These are phyloP conservation scores for Octopus bimaculoides DNA, from an alignment of 1,140 invertebrate species.

Conservation along the genomic window DNA sequence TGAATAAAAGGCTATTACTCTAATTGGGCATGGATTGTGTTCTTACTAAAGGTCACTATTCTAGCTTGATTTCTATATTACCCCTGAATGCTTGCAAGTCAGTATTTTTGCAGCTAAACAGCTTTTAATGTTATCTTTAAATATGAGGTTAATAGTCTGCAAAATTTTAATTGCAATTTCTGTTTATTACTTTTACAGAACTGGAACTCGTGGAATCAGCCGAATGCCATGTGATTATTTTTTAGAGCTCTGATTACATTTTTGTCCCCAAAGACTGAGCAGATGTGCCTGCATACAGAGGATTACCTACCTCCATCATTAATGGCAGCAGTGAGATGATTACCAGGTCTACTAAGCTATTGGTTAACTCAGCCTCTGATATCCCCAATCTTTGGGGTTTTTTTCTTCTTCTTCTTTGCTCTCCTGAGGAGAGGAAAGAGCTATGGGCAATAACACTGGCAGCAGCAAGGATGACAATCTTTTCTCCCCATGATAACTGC, in stretches of 20 bases:
- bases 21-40: background rate
- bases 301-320: background rate
- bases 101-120: too few species aligned
- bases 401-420: constrained; percentile 9
- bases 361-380: background rate
- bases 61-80: too few species aligned
- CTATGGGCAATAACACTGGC: background rate
- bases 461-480: background rate
- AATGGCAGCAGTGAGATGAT: constrained; percentile 7
- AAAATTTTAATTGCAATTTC: background rate
- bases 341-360: background rate
- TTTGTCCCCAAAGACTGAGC: constrained; percentile 18
- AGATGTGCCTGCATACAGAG: constrained; percentile 17
- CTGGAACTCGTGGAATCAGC: constrained; percentile 33
- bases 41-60: background rate
- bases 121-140: too few species aligned
- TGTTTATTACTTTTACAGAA: constrained; percentile 17
- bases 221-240: constrained; percentile 28
- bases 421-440: background rate
- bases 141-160: too few species aligned
- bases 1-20: constrained; percentile 6
- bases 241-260: constrained; percentile 13
- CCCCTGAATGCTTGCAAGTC: too few species aligned
- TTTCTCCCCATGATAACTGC: too few species aligned
- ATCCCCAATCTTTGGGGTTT: background rate